Percentiles rank a stretch among this genome's conserved stretches.
phyloP scores from a whole-genome alignment of 2,888 invertebrate species.

The Tiliacea citrago region DNA sequence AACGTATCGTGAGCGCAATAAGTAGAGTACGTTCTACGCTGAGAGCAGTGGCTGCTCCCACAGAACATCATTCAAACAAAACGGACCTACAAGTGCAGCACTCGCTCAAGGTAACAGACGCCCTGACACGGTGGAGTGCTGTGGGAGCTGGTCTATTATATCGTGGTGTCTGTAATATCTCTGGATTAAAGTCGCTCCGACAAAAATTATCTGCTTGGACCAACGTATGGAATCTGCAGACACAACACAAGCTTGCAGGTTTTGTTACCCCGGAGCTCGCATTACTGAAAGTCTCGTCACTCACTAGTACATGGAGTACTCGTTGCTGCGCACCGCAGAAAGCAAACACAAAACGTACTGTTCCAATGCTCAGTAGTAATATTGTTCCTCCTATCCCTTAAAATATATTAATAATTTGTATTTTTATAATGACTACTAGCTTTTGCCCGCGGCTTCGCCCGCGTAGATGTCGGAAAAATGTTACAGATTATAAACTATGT shows the following conservation, averaged over 20 bases:
- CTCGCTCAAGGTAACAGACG: neutral
- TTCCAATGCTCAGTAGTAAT: too few species aligned
- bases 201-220: neutral
- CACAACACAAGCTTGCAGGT: neutral
- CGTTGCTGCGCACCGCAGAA: neutral
- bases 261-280: neutral
- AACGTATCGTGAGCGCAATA: neutral
- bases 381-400: too few species aligned
- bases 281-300: neutral
- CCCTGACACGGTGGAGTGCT: too few species aligned
- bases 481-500: too few species aligned
- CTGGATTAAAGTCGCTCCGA: neutral
- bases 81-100: neutral
- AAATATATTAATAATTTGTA: too few species aligned
- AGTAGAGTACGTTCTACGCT: neutral
- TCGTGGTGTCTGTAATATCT: too few species aligned
- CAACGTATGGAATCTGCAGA: too few species aligned
- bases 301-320: neutral
- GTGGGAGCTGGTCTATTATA: neutral
- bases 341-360: constrained; percentile 7
- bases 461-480: too few species aligned
- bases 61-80: neutral
- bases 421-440: too few species aligned
- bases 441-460: too few species aligned
- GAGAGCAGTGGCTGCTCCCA: neutral